A percentile compares a stretch with the other conserved stretches of the same genome.
Conservation (phyloP, 1,140 invertebrate species). For the Condylostylus longicornis region DNA sequence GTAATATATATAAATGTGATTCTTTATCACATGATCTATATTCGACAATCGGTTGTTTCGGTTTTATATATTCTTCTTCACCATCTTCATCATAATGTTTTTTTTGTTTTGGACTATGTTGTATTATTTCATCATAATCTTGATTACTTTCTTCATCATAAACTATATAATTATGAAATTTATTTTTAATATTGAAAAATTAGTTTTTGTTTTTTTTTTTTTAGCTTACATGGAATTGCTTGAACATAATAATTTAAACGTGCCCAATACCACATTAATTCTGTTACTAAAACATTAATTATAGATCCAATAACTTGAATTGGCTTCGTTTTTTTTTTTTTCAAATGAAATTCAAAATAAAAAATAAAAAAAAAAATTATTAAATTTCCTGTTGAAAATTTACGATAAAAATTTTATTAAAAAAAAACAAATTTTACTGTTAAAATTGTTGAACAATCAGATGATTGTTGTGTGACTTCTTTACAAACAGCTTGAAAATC, state of each 20-base stretch:
- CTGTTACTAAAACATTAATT: slow-evolving; percentile 15
- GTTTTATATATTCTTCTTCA: slow-evolving; percentile 29
- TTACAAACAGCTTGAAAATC: slow-evolving; percentile 74
- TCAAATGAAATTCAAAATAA: too few species aligned
- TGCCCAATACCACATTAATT: slow-evolving; percentile 22
- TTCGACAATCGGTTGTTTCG: slow-evolving; percentile 24
- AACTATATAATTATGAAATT: slow-evolving; percentile 1
- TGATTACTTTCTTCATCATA: slow-evolving; percentile 25
- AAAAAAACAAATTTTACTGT: too few species aligned
- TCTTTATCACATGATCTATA: slow-evolving; percentile 47
- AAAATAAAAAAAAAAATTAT: neutral
- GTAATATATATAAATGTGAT: slow-evolving; percentile 47
- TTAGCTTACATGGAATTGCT: slow-evolving; percentile 27
- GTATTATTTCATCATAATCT: slow-evolving; percentile 18
- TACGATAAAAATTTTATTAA: too few species aligned
- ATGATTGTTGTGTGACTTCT: slow-evolving; percentile 10
- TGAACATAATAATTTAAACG: slow-evolving; percentile 26
- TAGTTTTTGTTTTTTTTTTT: slow-evolving; percentile 1
- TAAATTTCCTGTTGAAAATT: neutral
- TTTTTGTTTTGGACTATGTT: slow-evolving; percentile 23
- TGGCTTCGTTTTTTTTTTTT: too few species aligned
- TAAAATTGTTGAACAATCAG: slow-evolving; percentile 15
- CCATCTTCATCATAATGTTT: slow-evolving; percentile 23
- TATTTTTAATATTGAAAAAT: too few species aligned
- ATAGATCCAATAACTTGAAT: too few species aligned